phyloP scores from a whole-genome alignment of 2,797 vertebrate species.

The Poeciliopsis paucimaculata region DNA sequence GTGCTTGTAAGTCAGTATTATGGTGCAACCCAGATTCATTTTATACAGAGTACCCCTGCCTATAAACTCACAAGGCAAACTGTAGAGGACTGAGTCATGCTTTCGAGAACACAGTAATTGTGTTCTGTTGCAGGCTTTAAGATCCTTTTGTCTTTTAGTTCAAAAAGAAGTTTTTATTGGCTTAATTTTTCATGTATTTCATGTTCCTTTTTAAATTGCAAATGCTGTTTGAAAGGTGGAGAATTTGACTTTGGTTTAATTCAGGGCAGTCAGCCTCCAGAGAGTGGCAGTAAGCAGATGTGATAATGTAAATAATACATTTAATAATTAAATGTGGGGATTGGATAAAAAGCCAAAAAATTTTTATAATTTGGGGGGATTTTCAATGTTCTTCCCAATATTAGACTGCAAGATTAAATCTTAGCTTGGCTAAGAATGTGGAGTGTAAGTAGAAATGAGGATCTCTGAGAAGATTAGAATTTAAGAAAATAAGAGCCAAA shows the following conservation, averaged over 20 bases:
- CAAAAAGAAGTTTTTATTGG: neutral
- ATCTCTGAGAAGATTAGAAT: neutral
- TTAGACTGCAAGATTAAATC: neutral
- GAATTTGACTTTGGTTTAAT: constrained; percentile 1
- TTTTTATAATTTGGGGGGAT: neutral
- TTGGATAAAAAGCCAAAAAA: neutral
- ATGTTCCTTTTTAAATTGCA: neutral
- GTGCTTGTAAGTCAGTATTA: constrained; percentile 34
- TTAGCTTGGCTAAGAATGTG: neutral
- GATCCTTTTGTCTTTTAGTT: neutral
- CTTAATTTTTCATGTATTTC: constrained; percentile 9
- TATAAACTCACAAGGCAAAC: constrained; percentile 14
- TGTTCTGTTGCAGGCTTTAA: constrained; percentile 50
- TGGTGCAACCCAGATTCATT: constrained; percentile 31
- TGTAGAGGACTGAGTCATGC: constrained; percentile 65
- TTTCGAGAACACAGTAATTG: constrained; percentile 39
- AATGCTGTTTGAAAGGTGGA: neutral
- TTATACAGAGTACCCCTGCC: constrained; percentile 31
- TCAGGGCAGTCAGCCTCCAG: neutral
- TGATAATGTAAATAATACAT: neutral
- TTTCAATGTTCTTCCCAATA: neutral
- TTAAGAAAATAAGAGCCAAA: neutral
- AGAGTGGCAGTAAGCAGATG: neutral
- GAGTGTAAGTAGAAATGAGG: neutral
- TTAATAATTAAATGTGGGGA: neutral